Conservation (phyloP, 2,888 invertebrate species). For the Oeneis ivallda region DNA sequence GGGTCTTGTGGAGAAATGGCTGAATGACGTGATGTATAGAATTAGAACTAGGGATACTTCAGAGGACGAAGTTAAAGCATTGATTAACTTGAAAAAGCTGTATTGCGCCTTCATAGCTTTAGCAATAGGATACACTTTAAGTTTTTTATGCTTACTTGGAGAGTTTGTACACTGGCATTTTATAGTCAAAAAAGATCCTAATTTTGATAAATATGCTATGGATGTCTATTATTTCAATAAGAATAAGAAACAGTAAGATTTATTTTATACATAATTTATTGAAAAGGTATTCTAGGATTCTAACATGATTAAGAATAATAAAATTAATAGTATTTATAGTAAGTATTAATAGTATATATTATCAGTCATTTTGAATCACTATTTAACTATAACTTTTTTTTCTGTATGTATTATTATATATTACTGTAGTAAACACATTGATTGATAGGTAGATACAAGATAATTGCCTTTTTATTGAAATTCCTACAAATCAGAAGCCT, state of each 20-base stretch:
- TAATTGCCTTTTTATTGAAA: not conserved
- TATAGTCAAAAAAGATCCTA: conserved; percentile 84
- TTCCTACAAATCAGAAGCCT: not conserved
- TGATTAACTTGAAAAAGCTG: conserved; percentile 89
- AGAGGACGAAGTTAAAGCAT: conserved; percentile 84
- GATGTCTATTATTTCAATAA: conserved; percentile 76
- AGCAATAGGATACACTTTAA: conserved; percentile 85
- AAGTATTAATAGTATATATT: too few species aligned
- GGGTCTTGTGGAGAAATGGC: conserved; percentile 90
- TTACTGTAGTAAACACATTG: not conserved
- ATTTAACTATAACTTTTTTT: not conserved
- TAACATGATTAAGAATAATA: conserved; percentile 45
- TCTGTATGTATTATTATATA: too few species aligned
- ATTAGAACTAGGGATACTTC: conserved; percentile 80
- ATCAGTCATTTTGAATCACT: conserved; percentile 42
- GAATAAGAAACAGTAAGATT: conserved; percentile 51
- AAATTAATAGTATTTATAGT: conserved; percentile 49
- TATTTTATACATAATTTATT: conserved; percentile 1
- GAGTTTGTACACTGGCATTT: conserved; percentile 87
- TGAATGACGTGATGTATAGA: conserved; percentile 86
- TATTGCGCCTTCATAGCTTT: conserved; percentile 89
- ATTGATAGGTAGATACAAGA: not conserved
- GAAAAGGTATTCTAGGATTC: conserved; percentile 11
- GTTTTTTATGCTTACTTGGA: conserved; percentile 77
- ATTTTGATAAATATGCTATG: conserved; percentile 86